Conservation (phyloP, 2,797 vertebrate species). For the Avahi laniger region DNA sequence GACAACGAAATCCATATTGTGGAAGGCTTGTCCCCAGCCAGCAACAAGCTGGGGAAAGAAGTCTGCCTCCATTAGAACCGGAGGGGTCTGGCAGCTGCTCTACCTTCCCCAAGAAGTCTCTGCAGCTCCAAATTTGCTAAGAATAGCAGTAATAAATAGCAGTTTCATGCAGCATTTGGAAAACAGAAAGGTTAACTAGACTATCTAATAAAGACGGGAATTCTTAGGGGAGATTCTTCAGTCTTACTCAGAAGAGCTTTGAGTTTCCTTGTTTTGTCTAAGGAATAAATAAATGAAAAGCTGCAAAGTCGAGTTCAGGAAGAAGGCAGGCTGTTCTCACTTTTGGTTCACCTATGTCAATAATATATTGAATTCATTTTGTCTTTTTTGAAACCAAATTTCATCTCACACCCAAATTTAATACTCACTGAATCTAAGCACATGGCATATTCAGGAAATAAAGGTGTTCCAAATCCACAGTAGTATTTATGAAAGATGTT, state of each 20-base stretch:
- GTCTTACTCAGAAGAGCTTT: neutral
- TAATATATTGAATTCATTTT: neutral
- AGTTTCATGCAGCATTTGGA: neutral
- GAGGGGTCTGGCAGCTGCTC: slow-evolving; percentile 28
- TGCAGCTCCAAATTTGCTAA: neutral
- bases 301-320: neutral
- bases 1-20: slow-evolving; percentile 84
- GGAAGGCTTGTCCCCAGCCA: slow-evolving; percentile 68
- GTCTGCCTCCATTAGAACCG: slow-evolving; percentile 56
- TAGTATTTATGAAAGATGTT: neutral
- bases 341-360: neutral
- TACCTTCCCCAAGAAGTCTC: slow-evolving; percentile 19
- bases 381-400: neutral
- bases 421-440: neutral
- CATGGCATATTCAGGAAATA: neutral
- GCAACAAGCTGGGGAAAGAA: slow-evolving; percentile 66
- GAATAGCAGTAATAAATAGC: neutral
- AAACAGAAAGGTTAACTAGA: neutral
- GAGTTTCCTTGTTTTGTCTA: slow-evolving; percentile 48
- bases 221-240: neutral
- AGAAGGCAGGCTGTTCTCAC: neutral
- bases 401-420: neutral
- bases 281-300: slow-evolving; percentile 33
- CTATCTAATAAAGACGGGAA: neutral
- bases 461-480: neutral